Base-by-base conservation (phyloP, 2,797 vertebrate genomes). In the Apogon talboti region DNA sequence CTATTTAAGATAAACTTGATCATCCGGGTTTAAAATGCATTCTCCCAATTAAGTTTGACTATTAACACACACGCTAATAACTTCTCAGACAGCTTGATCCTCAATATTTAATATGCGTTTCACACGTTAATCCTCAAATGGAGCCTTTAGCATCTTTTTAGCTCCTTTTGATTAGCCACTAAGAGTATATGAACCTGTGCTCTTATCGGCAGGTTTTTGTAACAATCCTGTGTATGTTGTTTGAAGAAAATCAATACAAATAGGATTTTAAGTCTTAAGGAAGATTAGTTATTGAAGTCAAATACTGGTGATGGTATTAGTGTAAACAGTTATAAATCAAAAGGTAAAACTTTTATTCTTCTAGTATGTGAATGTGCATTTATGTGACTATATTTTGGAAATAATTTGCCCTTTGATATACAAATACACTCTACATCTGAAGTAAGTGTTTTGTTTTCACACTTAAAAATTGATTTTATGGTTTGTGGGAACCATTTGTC, bases 1-100 rank as follows among this genome's bases (percentile, higher is more conserved):
- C 47, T 63, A 15, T 64, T 57, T n/a, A 38, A 65, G 60, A 66
- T 75, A 15, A 58, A 58, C 19, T 45, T 55, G 5, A 45, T 60
- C 50, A 76, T 66, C 24, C 45, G 43, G 10, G 41, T 11, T 37
- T 38, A 54, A 66, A 59, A 58, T 28, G 7, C 33, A 52, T 10
- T 15, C 28, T 71, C 30, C 38, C 46, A 51, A 24, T 18, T 44
- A 16, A 66, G 42, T 18, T 64, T 19, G 33, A 42, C 53, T 41
- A 30, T 41, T 63, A 49, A 37, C 11, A 57, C 42, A 40, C 18
- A 40, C 18, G 21, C 12, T 55, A 56, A 66, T 58, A 47, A 63
- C 3, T 50, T 35, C 37, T 21, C n/a, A 42, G 24, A 51, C 24
- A 51, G 11, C 42, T n/a, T 11, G 12, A 44, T 18, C 18, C 13